Evolutionary conservation across 2,797 vertebrate genomes (phyloP).

Genomic region (Syngnathus acus): DNA sequence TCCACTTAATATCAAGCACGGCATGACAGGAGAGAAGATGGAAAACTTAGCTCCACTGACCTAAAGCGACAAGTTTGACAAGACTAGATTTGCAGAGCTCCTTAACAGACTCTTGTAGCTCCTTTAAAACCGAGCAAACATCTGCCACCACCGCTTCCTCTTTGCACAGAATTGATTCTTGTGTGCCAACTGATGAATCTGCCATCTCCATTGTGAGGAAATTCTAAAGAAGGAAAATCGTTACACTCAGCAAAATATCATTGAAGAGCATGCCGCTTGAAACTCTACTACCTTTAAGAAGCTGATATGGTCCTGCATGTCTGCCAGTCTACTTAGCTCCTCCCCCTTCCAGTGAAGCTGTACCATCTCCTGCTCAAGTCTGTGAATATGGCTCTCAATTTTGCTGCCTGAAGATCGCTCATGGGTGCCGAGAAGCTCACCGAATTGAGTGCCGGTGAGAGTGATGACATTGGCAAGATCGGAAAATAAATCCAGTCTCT

Average conservation of each 20-base stretch:
- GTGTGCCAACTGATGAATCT: conserved; percentile 2
- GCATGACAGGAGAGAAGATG: background rate
- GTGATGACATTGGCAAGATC: conserved; percentile 48
- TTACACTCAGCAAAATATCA: background rate
- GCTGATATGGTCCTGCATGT: conserved; percentile 54
- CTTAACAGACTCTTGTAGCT: conserved; percentile 51
- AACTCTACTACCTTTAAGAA: conserved; percentile 63
- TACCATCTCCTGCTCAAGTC: conserved; percentile 60
- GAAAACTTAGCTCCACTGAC: conserved; percentile 25
- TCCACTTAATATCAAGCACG: background rate
- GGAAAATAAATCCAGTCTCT: conserved; percentile 51
- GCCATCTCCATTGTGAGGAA: conserved; percentile 40
- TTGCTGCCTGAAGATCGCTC: conserved; percentile 43
- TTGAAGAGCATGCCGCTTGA: background rate
- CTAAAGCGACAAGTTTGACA: conserved; percentile 43
- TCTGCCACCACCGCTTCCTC: conserved; percentile 36
- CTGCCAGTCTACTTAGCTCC: conserved; percentile 52
- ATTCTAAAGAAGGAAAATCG: conserved; percentile 38
- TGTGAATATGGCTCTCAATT: conserved; percentile 48
- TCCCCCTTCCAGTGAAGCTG: conserved; percentile 52
- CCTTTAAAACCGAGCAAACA: conserved; percentile 43
- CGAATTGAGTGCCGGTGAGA: conserved; percentile 43
- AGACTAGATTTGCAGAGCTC: conserved; percentile 54
- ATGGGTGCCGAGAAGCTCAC: conserved; percentile 49
- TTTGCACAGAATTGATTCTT: conserved; percentile 13